Conservation (phyloP, 2,113 vertebrate species). For the Ciconia stormi region DNA sequence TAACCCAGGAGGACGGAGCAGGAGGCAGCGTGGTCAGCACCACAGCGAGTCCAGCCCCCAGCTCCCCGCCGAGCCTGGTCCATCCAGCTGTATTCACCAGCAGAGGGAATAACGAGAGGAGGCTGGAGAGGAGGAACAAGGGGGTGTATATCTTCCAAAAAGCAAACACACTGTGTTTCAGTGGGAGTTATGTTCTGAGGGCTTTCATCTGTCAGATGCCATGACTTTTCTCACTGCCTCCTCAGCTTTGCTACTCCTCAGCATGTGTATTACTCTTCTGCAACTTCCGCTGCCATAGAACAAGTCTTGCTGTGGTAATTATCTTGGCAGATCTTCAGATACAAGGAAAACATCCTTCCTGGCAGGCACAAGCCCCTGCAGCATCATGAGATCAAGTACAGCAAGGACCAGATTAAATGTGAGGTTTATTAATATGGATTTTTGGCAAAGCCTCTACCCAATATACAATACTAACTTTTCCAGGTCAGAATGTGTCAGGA, state of each 20-base stretch:
- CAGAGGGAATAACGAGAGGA: background rate
- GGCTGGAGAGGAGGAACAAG: background rate
- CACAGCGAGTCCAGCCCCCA: accelerated
- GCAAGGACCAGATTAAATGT: background rate
- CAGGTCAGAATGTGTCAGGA: background rate
- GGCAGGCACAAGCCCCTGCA: background rate
- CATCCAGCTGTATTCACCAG: background rate
- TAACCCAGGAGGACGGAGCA: background rate
- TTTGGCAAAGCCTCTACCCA: background rate
- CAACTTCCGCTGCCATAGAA: background rate
- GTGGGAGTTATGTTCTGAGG: background rate
- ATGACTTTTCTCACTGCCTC: background rate
- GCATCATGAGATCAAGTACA: background rate
- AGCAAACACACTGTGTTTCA: background rate
- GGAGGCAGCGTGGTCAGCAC: background rate
- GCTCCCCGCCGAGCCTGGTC: accelerated
- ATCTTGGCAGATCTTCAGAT: background rate
- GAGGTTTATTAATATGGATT: background rate
- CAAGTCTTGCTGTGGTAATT: background rate
- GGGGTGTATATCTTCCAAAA: background rate
- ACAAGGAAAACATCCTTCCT: background rate
- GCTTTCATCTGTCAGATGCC: background rate
- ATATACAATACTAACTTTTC: background rate
- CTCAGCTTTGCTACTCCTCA: background rate
- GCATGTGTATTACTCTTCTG: background rate